These are phyloP conservation scores for Tiaroga cobitis DNA, from an alignment of 2,797 vertebrate genomes.

Conservation along the genomic window DNA sequence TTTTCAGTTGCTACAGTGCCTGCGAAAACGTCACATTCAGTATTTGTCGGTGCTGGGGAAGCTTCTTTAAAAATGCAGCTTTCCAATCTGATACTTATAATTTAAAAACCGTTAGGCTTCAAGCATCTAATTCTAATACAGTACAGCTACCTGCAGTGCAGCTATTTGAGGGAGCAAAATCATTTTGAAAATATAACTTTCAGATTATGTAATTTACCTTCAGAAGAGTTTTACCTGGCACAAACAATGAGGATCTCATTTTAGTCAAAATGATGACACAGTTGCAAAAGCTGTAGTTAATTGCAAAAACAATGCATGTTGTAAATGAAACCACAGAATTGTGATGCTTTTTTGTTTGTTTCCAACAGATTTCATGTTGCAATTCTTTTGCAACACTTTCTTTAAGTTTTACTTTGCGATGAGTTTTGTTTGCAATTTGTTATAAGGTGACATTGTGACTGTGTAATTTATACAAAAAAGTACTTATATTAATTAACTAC, in stretches of 20 bases:
- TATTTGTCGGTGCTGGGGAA: not conserved
- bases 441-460: not conserved
- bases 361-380: not conserved
- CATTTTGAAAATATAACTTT: not conserved
- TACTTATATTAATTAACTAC: too few relatives aligned
- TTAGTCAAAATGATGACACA: slow-evolving; percentile 9
- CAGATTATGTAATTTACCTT: slow-evolving; percentile 18
- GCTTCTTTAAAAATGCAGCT: not conserved
- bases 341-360: not conserved
- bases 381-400: not conserved
- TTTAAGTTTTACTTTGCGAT: not conserved
- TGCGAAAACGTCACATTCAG: slow-evolving; percentile 31
- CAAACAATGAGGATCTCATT: not conserved
- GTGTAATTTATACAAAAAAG: too few relatives aligned
- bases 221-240: slow-evolving; percentile 2
- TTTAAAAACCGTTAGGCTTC: slow-evolving; percentile 5
- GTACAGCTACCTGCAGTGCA: not conserved
- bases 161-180: not conserved
- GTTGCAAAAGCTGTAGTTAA: slow-evolving; percentile 18
- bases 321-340: not conserved
- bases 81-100: not conserved
- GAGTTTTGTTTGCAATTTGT: not conserved
- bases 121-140: slow-evolving; percentile 10
- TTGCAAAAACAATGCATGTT: not conserved
- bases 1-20: slow-evolving; percentile 14